Evolutionary conservation across 2,888 invertebrate genomes (phyloP), one percentile per base, ranked within the genome.

Genomic region (Watsonalla cultraria): DNA sequence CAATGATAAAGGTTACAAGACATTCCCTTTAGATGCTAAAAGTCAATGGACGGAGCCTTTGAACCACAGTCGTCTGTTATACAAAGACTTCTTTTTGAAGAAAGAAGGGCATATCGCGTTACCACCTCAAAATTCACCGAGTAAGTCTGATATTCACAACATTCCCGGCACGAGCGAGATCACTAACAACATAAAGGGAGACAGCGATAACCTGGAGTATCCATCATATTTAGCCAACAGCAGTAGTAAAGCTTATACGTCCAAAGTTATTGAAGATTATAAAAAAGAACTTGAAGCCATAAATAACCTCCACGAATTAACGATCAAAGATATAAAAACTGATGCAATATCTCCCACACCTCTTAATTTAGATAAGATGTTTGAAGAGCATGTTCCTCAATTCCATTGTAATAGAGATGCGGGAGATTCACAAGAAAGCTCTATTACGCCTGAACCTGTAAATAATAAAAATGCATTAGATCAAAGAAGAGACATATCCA

Each of bases 201-300:
- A 76, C 35, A 70, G 69, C 46, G 66, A 72, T 11, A 77, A 77
- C 60, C 61, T 74, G 51, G 82, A 86, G 54, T 91, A 91, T 65
- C 91, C 91, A 11, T 66, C 82, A 4, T 91, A 91, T 67, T 77
- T 91, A 58, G 74, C 78, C 2, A 87, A 90, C 57, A 91, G 88
- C 62, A 80, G 79, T 42, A 87, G 86, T 34, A 91, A 90, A 78
- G 86, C 88, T 0, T 91, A 91, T 54, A 91, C 91, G 6, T 90
- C 91, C 14, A 88, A 89, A 73, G 91, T 91, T 5, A 91, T 91
- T 54, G 90, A 91, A 74, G 91, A 91, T 72, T 91, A 91, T 58
- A 91, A 88, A 70, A 89, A 82, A 63, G 91, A 91, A 74, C 73
- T 91, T 60, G 84, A 88, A 70, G 86, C 91, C 53, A 91, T 91